Evolutionary conservation across 2,888 invertebrate genomes (phyloP).

Genomic region (Atethmia centrago): DNA sequence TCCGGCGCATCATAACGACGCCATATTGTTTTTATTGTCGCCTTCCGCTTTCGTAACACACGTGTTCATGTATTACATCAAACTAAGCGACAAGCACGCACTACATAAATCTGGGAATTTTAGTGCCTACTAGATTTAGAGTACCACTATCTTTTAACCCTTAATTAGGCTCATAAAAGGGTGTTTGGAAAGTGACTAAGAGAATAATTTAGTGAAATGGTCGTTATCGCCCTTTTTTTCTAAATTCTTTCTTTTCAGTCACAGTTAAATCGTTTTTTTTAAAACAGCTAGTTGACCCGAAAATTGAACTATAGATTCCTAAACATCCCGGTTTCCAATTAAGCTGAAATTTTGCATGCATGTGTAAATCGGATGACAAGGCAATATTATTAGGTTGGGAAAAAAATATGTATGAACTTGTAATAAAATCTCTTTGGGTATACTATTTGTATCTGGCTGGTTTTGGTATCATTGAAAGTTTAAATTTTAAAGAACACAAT

Average conservation of each 20-base stretch:
- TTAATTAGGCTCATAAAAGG: constrained; percentile 25
- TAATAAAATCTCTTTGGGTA: too few relatives aligned
- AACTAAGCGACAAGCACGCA: constrained; percentile 60
- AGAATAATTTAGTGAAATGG: not conserved
- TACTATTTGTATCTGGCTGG: too few relatives aligned
- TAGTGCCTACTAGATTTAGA: constrained; percentile 35
- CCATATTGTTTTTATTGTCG: constrained; percentile 77
- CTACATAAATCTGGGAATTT: constrained; percentile 42
- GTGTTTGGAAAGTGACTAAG: constrained; percentile 5
- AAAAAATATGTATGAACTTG: too few relatives aligned
- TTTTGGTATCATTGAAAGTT: too few relatives aligned
- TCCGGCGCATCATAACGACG: constrained; percentile 73
- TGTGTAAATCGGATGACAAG: too few relatives aligned
- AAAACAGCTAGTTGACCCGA: not conserved
- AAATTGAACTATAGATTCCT: not conserved
- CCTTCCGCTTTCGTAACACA: constrained; percentile 81
- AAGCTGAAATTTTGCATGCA: too few relatives aligned
- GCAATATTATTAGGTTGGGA: too few relatives aligned
- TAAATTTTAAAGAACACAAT: too few relatives aligned
- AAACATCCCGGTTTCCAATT: too few relatives aligned
- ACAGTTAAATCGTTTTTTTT: not conserved
- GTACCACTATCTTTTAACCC: not conserved
- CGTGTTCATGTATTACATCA: constrained; percentile 67
- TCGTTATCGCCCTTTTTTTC: not conserved
- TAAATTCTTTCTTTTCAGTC: not conserved